Base-by-base conservation (phyloP, 2,797 vertebrate genomes). In the Tenualosa ilisha region DNA sequence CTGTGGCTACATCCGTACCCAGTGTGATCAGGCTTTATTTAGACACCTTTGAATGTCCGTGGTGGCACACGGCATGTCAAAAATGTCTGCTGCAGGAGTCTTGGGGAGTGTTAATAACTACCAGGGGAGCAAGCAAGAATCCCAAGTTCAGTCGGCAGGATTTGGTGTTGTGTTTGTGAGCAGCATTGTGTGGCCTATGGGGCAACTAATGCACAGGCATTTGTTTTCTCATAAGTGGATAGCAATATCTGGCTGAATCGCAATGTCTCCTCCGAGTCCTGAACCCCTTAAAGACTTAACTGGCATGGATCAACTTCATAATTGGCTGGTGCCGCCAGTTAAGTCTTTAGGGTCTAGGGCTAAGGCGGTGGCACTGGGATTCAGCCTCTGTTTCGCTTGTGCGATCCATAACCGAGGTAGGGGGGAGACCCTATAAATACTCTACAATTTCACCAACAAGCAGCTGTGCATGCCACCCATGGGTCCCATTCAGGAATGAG, bases 401-500 rank as follows among this genome's bases (percentile, higher is more conserved):
- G 72, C 17, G 37, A 5, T 0, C 72, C 86, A 81, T 37, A 68
- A 87, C 86, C 91, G 89, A 89, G 92, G 85, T 85, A 86, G 85
- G 90, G 84, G 46, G 40, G 61, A 86, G 89, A 89, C 91, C 89
- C 93, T 93, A 93, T 92, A 92, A 95, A 93, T 95, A 93, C 90
- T 53, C 82, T 43, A 37, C 31, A 90, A 89, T 92, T 91, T 92
- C 81, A 53, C 43, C 88, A 82, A 87, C 85, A 88, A 88, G 91
- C 88, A 94, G 89, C 86, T 93, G 89, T 89, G 82, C 65, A 61
- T 87, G 85, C 84, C 24, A 83, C 49, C 49, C 61, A 3, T 56
- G 9, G 72, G 72, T 43, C 68, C 68, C 17, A 84, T 86, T 84
- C 50, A 51, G 56, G 26, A 84, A 17, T 53, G 49, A n/a, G 54